Evolutionary conservation across 2,113 vertebrate genomes (phyloP).

Genomic region (Lichenostomus cassidix): DNA sequence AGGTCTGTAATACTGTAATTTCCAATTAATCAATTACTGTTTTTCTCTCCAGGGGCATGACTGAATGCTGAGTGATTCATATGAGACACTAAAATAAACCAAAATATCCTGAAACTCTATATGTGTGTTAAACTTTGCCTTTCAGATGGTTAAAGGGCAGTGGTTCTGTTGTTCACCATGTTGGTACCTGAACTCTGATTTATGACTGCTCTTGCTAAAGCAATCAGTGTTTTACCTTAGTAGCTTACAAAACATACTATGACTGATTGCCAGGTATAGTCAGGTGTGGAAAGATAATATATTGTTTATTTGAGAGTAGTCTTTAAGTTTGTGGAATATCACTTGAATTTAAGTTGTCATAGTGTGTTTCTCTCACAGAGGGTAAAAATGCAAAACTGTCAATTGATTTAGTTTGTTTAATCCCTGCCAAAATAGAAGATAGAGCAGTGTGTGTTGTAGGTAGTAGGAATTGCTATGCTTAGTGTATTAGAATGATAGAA

Average conservation of each 20-base stretch:
- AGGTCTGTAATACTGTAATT: background rate
- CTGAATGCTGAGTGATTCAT: background rate
- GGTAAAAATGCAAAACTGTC: background rate
- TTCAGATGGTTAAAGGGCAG: background rate
- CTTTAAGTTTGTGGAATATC: background rate
- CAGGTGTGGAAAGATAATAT: background rate
- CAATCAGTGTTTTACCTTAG: background rate
- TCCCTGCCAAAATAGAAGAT: background rate
- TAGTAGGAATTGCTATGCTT: background rate
- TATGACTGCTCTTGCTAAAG: background rate
- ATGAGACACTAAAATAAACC: background rate
- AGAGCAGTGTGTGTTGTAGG: background rate
- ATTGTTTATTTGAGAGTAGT: background rate
- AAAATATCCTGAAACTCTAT: background rate
- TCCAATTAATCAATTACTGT: background rate
- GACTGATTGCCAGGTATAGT: background rate
- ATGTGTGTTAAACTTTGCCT: background rate
- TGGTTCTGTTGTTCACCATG: background rate
- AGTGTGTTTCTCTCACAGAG: background rate
- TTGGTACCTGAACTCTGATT: background rate
- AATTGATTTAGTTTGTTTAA: background rate
- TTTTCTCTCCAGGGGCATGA: background rate
- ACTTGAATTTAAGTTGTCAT: background rate
- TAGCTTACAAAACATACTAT: background rate
- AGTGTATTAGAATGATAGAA: background rate